phyloP scores from a whole-genome alignment of 2,888 invertebrate species.

The Cantharis rustica region DNA sequence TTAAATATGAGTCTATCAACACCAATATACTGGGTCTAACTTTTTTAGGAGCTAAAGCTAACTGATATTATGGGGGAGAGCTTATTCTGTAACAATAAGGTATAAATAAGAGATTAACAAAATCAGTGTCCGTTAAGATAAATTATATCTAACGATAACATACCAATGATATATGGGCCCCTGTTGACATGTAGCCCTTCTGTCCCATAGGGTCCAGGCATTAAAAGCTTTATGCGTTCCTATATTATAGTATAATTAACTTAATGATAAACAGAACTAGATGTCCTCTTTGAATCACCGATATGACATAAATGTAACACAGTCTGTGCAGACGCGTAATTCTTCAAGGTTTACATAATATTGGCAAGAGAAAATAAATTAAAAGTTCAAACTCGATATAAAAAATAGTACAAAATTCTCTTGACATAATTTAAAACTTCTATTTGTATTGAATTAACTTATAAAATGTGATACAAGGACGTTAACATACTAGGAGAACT shows the following conservation, averaged over 20 bases:
- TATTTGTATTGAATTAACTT: not conserved
- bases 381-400: not conserved
- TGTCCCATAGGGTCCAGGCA: too few relatives aligned
- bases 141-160: too few relatives aligned
- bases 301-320: not conserved
- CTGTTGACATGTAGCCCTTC: too few relatives aligned
- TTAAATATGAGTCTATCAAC: not conserved
- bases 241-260: too few relatives aligned
- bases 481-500: not conserved
- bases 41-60: too few relatives aligned
- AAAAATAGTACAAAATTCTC: not conserved
- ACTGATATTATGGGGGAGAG: too few relatives aligned
- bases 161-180: too few relatives aligned
- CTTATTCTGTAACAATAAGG: too few relatives aligned
- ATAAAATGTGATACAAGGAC: not conserved
- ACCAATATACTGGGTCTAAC: too few relatives aligned
- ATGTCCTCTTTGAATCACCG: not conserved
- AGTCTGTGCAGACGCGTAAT: not conserved
- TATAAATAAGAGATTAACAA: too few relatives aligned
- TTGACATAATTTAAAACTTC: not conserved
- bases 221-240: too few relatives aligned
- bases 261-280: not conserved
- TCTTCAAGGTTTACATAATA: not conserved
- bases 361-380: not conserved
- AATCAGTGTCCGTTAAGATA: too few relatives aligned